Evolutionary conservation across 2,888 invertebrate species (phyloP).

Genomic region (Tricholauxania praeusta): DNA sequence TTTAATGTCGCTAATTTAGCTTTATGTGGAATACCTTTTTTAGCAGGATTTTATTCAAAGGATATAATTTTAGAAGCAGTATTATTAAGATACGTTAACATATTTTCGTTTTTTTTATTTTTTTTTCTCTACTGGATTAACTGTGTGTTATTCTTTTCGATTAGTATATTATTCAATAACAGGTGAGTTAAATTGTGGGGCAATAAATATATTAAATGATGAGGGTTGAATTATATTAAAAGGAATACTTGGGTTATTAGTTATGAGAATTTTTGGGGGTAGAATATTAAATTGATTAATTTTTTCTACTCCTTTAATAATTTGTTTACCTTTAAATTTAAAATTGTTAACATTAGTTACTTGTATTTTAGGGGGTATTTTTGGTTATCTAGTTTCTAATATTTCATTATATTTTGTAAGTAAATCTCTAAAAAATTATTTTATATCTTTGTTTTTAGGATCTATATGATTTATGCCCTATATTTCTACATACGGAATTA

Average conservation of each 20-base stretch:
- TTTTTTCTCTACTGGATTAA: constrained; percentile 72
- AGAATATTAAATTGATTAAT: constrained; percentile 71
- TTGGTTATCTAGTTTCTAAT: constrained; percentile 69
- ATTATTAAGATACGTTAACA: constrained; percentile 70
- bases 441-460: not conserved
- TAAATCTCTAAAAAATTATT: constrained; percentile 66
- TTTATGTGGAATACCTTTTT: constrained; percentile 75
- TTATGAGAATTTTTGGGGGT: constrained; percentile 70
- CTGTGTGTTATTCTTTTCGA: constrained; percentile 72
- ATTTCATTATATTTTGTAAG: constrained; percentile 67
- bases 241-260: constrained; percentile 68
- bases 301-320: constrained; percentile 70
- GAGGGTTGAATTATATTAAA: constrained; percentile 70
- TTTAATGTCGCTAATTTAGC: constrained; percentile 73
- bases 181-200: constrained; percentile 69
- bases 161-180: constrained; percentile 72
- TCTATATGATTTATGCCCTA: too few species aligned
- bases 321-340: constrained; percentile 70
- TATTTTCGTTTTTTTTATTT: constrained; percentile 70
- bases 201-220: constrained; percentile 70
- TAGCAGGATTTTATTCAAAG: constrained; percentile 76
- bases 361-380: constrained; percentile 66
- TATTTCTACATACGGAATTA: too few species aligned
- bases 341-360: constrained; percentile 72
- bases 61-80: constrained; percentile 74